Conservation (phyloP, 2,888 invertebrate genomes). For the Drosophila quinaria region DNA sequence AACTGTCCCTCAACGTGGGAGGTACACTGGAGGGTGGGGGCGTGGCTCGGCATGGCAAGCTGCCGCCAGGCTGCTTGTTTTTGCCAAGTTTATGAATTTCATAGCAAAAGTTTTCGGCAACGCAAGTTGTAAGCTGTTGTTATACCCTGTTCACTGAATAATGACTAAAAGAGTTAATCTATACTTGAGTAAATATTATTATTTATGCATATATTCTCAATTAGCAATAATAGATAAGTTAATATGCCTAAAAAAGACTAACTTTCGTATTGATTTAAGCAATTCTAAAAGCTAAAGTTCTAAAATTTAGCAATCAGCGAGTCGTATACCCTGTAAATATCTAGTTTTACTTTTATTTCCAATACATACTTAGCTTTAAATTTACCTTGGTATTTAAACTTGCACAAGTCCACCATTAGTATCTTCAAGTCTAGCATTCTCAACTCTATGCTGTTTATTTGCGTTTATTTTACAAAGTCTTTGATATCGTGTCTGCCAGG, state of each 20-base stretch:
- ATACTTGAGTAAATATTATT: conserved; percentile 4
- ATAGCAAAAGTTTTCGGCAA: conserved; percentile 74
- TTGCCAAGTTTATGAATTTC: conserved; percentile 80
- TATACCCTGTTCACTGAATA: conserved; percentile 27
- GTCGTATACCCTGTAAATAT: neutral
- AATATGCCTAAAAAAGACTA: neutral
- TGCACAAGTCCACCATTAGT: neutral
- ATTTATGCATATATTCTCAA: conserved; percentile 8
- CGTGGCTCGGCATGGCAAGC: conserved; percentile 12
- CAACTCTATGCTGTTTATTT: conserved; percentile 6
- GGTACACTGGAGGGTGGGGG: neutral
- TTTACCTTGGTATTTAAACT: no score
- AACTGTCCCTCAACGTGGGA: conserved; percentile 47
- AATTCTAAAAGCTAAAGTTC: neutral
- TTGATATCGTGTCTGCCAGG: conserved; percentile 56
- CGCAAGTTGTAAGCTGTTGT: conserved; percentile 70
- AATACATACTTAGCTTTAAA: no score
- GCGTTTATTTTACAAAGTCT: conserved; percentile 36
- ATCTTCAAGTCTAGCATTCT: neutral
- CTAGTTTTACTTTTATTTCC: neutral
- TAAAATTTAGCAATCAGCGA: neutral
- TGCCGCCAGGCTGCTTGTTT: conserved; percentile 57
- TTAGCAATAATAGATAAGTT: neutral
- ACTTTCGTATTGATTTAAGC: conserved; percentile 1
- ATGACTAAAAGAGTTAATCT: conserved; percentile 1